Conservation (phyloP, 2,797 vertebrate genomes). For the Acropternis orthonyx region DNA sequence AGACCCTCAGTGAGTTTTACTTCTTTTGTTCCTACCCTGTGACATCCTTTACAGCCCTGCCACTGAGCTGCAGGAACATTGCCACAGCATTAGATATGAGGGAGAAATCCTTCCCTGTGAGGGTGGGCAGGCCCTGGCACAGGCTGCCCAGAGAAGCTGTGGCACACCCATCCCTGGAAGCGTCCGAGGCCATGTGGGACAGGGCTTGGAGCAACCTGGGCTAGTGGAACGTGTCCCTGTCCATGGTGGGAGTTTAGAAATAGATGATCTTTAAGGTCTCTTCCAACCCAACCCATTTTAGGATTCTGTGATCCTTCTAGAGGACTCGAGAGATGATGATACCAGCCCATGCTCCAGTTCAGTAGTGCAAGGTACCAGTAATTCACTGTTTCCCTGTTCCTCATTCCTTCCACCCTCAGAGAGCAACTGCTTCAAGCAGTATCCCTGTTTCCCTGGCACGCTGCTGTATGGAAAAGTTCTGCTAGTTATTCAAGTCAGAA, state of each 20-base stretch:
- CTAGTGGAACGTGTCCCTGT: background rate
- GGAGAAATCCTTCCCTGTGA: background rate
- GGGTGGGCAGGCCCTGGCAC: background rate
- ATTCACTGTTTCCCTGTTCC: background rate
- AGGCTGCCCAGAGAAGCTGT: background rate
- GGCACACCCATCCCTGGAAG: background rate
- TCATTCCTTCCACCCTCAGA: background rate
- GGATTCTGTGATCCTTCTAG: background rate
- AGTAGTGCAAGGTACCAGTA: background rate
- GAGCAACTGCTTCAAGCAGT: background rate
- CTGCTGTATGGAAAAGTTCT: background rate
- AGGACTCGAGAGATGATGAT: background rate
- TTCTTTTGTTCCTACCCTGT: background rate
- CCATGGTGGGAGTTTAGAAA: background rate
- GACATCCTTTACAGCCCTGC: background rate
- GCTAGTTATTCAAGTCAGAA: slow-evolving; percentile 16
- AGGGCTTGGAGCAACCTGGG: rapidly evolving
- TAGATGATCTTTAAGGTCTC: background rate
- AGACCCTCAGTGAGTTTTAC: background rate
- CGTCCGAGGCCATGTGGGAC: rapidly evolving
- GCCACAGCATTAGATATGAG: background rate
- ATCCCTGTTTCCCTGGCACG: slow-evolving; percentile 27
- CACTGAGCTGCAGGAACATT: background rate
- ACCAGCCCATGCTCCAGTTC: background rate
- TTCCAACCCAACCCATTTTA: background rate